Percentiles rank a stretch among this genome's conserved stretches.
phyloP scores from a whole-genome alignment of 2,797 vertebrate species.

The Poeciliopsis infans region DNA sequence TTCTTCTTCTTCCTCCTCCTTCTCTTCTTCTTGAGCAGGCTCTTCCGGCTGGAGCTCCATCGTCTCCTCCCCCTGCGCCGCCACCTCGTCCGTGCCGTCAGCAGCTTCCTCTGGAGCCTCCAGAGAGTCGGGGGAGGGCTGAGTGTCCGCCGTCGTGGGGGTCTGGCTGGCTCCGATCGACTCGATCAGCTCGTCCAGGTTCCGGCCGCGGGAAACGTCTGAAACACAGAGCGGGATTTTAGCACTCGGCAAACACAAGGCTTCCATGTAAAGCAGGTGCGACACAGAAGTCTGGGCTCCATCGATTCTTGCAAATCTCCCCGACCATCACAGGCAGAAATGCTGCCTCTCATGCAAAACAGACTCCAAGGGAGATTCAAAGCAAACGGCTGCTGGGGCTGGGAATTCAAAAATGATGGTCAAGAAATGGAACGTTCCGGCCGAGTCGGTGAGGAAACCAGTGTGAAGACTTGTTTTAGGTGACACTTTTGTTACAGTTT shows the following conservation, averaged over 20 bases:
- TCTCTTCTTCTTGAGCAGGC: conserved; percentile 17
- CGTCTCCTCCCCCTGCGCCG: conserved; percentile 41
- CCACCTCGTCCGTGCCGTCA: conserved; percentile 22
- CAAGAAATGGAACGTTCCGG: neutral
- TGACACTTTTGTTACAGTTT: neutral
- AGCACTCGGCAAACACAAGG: neutral
- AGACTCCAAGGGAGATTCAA: neutral
- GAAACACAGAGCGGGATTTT: conserved; percentile 22
- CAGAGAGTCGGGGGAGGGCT: neutral
- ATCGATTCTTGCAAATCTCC: neutral
- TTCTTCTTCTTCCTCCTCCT: neutral
- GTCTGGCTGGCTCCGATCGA: conserved; percentile 77
- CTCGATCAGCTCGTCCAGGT: conserved; percentile 87
- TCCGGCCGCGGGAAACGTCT: conserved; percentile 80
- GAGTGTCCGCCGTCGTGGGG: conserved; percentile 22
- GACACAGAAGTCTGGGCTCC: neutral
- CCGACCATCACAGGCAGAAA: neutral
- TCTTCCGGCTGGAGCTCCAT: conserved; percentile 42
- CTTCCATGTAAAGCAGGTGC: neutral
- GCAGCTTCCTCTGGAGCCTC: conserved; percentile 4
- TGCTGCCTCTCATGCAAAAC: conserved; percentile 30
- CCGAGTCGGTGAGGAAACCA: neutral
- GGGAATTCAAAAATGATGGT: conserved; percentile 14
- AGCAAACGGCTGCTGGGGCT: neutral
- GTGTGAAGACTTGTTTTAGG: neutral